Conservation (phyloP, 2,888 invertebrate genomes). For the Mythimna vitellina region DNA sequence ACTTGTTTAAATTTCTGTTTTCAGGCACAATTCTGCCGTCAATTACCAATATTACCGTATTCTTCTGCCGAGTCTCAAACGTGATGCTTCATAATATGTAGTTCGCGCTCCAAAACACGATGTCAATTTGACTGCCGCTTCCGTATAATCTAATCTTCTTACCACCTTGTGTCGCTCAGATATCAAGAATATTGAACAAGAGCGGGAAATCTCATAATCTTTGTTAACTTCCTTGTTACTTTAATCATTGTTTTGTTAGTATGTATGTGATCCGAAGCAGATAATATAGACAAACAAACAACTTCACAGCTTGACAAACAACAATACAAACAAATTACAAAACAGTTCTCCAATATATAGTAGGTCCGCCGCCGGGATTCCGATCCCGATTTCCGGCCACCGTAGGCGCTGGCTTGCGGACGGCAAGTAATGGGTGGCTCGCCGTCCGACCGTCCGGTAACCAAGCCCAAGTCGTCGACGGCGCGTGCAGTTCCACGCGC, state of each 20-base stretch:
- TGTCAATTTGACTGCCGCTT: slow-evolving; percentile 33
- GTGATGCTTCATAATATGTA: not conserved
- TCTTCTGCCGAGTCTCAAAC: not conserved
- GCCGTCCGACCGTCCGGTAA: too few relatives aligned
- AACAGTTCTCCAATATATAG: not conserved
- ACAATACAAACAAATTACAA: not conserved
- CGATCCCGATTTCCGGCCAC: too few relatives aligned
- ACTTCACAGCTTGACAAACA: not conserved
- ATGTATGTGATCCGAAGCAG: not conserved
- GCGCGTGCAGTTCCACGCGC: too few relatives aligned
- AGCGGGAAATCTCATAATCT: slow-evolving; percentile 9
- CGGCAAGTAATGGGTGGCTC: too few relatives aligned
- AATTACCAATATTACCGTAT: not conserved
- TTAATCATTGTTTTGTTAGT: slow-evolving; percentile 4
- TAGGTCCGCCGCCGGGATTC: too few relatives aligned
- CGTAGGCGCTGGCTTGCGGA: too few relatives aligned
- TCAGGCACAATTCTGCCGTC: not conserved
- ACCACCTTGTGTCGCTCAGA: not conserved
- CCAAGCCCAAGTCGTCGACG: too few relatives aligned
- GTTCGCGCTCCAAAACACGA: slow-evolving; percentile 19
- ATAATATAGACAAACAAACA: not conserved
- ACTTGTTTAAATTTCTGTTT: too few relatives aligned
- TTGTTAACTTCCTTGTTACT: slow-evolving; percentile 26
- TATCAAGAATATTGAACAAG: slow-evolving; percentile 26
- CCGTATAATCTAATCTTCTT: slow-evolving; percentile 18